Evolutionary conservation across 1,140 invertebrate genomes (phyloP).

Genomic region (Sycophaga agraensis): DNA sequence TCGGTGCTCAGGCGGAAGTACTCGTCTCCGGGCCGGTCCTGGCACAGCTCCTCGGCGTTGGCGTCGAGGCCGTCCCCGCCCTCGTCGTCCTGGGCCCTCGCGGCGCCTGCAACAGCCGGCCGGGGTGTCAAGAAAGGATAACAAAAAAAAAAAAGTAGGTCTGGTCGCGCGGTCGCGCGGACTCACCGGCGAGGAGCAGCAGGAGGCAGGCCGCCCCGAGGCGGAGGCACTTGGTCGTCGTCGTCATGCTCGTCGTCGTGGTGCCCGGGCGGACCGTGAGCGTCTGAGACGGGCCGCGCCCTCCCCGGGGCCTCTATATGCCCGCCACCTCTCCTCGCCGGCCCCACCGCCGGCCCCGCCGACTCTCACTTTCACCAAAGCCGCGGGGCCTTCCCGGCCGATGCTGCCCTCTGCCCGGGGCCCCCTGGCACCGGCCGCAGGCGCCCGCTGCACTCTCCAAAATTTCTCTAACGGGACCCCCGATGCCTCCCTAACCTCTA

Average conservation of each 20-base stretch:
- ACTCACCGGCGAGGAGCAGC: slow-evolving; percentile 50
- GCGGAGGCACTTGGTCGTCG: slow-evolving; percentile 53
- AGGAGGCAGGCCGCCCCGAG: slow-evolving; percentile 45
- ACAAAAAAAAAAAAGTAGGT: no score
- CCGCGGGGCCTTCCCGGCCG: slow-evolving; percentile 37
- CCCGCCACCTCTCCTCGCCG: slow-evolving; percentile 50
- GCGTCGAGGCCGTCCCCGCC: slow-evolving; percentile 65
- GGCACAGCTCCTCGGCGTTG: slow-evolving; percentile 81
- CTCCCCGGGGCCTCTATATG: slow-evolving; percentile 59
- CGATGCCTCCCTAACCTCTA: no score
- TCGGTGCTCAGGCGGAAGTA: slow-evolving; percentile 84
- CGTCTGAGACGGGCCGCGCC: slow-evolving; percentile 59
- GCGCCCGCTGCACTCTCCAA: no score
- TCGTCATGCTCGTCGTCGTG: slow-evolving; percentile 52
- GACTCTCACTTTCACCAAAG: slow-evolving; percentile 47
- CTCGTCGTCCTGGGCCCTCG: slow-evolving; percentile 66
- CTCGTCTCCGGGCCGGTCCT: slow-evolving; percentile 82
- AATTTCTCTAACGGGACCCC: no score
- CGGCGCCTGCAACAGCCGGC: slow-evolving; percentile 36
- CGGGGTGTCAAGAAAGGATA: no score
- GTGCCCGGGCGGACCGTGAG: slow-evolving; percentile 50
- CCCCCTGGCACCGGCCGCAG: no score
- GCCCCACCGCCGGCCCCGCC: slow-evolving; percentile 20
- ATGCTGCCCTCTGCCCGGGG: slow-evolving; percentile 50
- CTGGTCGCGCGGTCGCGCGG: not conserved